These are phyloP conservation scores for Coracopsis vasa DNA, from an alignment of 2,113 vertebrate genomes.

Conservation along the genomic window DNA sequence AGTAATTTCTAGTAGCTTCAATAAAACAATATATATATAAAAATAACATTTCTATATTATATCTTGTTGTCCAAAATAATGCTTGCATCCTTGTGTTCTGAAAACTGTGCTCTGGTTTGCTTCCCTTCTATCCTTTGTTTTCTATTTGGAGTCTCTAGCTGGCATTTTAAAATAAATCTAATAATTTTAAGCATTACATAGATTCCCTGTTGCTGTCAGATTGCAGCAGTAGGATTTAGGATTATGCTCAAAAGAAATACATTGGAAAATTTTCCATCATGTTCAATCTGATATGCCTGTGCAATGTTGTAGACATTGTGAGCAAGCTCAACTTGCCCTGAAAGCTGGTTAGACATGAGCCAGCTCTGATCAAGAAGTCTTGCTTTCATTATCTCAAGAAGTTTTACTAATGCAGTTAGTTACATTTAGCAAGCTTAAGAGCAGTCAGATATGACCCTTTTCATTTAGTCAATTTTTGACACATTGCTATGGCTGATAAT, in stretches of 20 bases:
- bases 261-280: neutral
- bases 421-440: neutral
- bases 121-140: neutral
- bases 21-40: neutral
- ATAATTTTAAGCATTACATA: neutral
- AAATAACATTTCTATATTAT: neutral
- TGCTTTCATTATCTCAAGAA: neutral
- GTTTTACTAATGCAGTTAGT: neutral
- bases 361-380: neutral
- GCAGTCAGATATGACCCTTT: neutral
- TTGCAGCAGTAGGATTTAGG: neutral
- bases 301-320: neutral
- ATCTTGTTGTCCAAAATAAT: neutral
- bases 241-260: neutral
- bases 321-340: neutral
- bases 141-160: neutral
- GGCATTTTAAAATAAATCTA: neutral
- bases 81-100: neutral
- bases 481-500: neutral
- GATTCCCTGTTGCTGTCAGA: neutral
- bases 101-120: neutral
- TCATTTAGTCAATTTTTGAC: neutral
- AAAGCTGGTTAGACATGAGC: neutral
- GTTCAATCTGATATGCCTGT: neutral
- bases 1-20: neutral